These are phyloP conservation scores for Euleptes europaea DNA, from an alignment of 2,113 vertebrate genomes.

Conservation along the genomic window DNA sequence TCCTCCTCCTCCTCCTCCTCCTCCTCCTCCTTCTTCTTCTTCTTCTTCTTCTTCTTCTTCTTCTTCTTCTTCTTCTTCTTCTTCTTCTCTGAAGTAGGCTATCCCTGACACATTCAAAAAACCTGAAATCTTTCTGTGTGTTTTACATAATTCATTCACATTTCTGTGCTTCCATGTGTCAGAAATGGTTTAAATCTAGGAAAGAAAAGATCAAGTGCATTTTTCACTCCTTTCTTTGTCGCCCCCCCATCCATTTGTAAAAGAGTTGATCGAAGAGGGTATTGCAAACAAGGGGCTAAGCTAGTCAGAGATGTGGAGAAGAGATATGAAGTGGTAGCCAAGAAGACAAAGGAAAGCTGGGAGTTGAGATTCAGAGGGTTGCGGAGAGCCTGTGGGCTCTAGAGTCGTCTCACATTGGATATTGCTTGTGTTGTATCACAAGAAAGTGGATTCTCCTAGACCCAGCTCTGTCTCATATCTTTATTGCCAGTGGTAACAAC, in stretches of 20 bases:
- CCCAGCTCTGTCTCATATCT: slow-evolving; percentile 45
- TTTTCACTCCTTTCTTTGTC: not conserved
- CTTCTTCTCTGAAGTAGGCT: not conserved
- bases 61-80: too few species aligned
- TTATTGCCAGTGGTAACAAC: slow-evolving; percentile 31
- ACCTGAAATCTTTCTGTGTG: too few species aligned
- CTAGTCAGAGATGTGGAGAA: slow-evolving; percentile 53
- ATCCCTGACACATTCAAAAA: not conserved
- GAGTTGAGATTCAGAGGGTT: slow-evolving; percentile 59
- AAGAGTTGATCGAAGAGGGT: slow-evolving; percentile 28
- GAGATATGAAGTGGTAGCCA: slow-evolving; percentile 45
- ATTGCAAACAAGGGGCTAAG: slow-evolving; percentile 60
- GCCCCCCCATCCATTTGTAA: not conserved
- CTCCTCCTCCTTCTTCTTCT: too few species aligned
- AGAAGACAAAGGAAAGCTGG: slow-evolving; percentile 62
- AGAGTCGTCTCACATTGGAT: slow-evolving; percentile 68
- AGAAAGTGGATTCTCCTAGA: slow-evolving; percentile 47
- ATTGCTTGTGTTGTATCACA: slow-evolving; percentile 53
- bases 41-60: too few species aligned
- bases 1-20: too few species aligned
- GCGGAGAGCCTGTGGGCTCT: slow-evolving; percentile 62
- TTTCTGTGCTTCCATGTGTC: not conserved
- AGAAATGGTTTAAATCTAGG: not conserved
- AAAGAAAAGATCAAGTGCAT: not conserved
- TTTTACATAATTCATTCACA: not conserved